Evolutionary conservation across 2,888 invertebrate genomes (phyloP).

Genomic region (Phyllotreta cruciferae): DNA sequence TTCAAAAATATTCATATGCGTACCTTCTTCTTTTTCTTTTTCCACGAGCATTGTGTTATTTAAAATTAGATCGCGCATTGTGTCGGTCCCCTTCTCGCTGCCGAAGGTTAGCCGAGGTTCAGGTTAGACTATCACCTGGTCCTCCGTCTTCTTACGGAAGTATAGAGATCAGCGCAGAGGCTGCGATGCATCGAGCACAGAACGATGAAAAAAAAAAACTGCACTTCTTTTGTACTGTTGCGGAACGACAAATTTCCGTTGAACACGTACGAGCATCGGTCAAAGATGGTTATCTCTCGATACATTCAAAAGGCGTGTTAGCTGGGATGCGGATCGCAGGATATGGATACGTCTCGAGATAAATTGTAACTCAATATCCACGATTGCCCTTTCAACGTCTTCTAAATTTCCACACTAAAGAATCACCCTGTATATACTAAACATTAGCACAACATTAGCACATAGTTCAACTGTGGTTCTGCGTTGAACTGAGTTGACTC

Average conservation of each 20-base stretch:
- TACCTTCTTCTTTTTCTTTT: conserved; percentile 48
- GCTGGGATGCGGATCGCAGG: conserved; percentile 10
- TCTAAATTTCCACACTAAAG: too few relatives aligned
- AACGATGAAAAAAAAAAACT: conserved; percentile 41
- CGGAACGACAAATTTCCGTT: conserved; percentile 47
- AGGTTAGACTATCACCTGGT: conserved; percentile 55
- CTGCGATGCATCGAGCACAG: conserved; percentile 29
- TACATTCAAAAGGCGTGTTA: conserved; percentile 7
- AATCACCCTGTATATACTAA: too few relatives aligned
- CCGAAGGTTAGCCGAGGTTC: conserved; percentile 51
- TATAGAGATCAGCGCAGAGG: conserved; percentile 38
- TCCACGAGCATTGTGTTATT: conserved; percentile 53
- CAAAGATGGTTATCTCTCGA: conserved; percentile 21
- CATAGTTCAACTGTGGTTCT: too few relatives aligned
- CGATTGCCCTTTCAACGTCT: too few relatives aligned
- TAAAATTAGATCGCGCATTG: conserved; percentile 60
- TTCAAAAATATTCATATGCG: conserved; percentile 50
- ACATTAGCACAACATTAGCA: too few relatives aligned
- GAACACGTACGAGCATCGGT: conserved; percentile 29
- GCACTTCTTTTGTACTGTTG: conserved; percentile 44
- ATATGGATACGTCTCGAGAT: conserved; percentile 8
- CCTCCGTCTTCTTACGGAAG: conserved; percentile 38
- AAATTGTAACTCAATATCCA: too few relatives aligned
- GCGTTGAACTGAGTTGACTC: too few relatives aligned
- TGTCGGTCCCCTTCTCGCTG: conserved; percentile 45